Percentiles rank a stretch among this genome's conserved stretches.
Conservation (phyloP, 2,888 invertebrate genomes). For the Noctua pronuba region DNA sequence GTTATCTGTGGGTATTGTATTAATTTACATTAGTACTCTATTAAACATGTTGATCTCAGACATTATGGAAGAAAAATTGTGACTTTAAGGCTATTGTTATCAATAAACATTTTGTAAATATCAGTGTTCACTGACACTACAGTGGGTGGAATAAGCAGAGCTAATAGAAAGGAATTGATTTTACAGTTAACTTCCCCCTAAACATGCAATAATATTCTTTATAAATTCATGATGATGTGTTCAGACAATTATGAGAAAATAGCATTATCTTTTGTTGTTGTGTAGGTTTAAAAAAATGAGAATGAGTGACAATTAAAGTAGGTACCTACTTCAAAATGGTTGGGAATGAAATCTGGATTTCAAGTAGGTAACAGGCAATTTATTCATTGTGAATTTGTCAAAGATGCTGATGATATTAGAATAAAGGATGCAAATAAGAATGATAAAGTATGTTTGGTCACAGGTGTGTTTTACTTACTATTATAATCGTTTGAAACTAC, state of each 20-base stretch:
- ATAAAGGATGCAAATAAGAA: neutral
- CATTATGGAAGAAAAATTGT: neutral
- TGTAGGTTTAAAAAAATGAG: neutral
- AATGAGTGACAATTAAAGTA: neutral
- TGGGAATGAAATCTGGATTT: constrained; percentile 6
- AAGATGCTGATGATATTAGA: constrained; percentile 2
- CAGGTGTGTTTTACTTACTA: constrained; percentile 2
- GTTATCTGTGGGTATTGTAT: constrained; percentile 50
- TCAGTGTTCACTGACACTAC: neutral
- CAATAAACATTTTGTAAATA: neutral
- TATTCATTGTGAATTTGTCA: constrained; percentile 10
- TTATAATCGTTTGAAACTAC: neutral
- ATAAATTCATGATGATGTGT: neutral
- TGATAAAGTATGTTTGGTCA: neutral
- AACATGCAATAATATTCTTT: neutral
- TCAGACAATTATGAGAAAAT: neutral
- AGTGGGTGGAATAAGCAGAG: neutral
- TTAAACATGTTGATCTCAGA: neutral
- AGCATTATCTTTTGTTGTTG: neutral
- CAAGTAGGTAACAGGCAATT: constrained; percentile 16
- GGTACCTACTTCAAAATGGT: neutral
- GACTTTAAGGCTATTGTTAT: neutral
- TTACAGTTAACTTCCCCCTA: neutral
- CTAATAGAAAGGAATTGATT: neutral
- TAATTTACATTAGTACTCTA: neutral